These are phyloP conservation scores for Gasteruption jaculator DNA, from an alignment of 2,888 invertebrate genomes.

Conservation along the genomic window DNA sequence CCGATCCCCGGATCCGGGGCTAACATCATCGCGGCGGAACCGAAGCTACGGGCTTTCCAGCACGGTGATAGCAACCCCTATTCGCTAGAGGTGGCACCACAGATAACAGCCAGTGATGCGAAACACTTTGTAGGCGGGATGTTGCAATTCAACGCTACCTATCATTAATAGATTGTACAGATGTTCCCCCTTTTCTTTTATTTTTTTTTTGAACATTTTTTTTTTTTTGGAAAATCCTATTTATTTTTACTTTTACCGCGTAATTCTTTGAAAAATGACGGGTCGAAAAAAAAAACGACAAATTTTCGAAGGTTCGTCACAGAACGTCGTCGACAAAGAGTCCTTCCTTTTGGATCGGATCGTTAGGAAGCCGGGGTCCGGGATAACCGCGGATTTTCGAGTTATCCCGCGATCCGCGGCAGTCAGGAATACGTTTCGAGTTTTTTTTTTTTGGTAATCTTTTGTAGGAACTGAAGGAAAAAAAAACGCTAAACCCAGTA, in stretches of 20 bases:
- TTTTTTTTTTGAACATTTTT: conserved; percentile 7
- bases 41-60: conserved; percentile 39
- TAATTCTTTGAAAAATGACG: too few species aligned
- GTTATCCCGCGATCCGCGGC: too few species aligned
- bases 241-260: conserved; percentile 23
- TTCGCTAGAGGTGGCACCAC: conserved; percentile 35
- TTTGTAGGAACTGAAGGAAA: too few species aligned
- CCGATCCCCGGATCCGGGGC: background rate
- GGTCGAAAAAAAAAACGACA: too few species aligned
- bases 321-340: too few species aligned
- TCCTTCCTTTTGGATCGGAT: too few species aligned
- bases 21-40: conserved; percentile 24
- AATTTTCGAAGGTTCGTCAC: too few species aligned
- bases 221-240: conserved; percentile 2
- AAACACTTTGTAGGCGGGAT: conserved; percentile 43
- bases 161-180: conserved; percentile 40
- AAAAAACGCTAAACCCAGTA: conserved; percentile 40
- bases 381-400: too few species aligned
- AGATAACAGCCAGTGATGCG: conserved; percentile 33
- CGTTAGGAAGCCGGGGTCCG: too few species aligned
- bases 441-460: too few species aligned
- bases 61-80: conserved; percentile 34
- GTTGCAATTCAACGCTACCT: conserved; percentile 47
- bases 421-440: too few species aligned
- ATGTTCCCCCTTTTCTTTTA: conserved; percentile 19